phyloP scores from a whole-genome alignment of 1,140 invertebrate genomes.

The Sesamia nonagrioides region DNA sequence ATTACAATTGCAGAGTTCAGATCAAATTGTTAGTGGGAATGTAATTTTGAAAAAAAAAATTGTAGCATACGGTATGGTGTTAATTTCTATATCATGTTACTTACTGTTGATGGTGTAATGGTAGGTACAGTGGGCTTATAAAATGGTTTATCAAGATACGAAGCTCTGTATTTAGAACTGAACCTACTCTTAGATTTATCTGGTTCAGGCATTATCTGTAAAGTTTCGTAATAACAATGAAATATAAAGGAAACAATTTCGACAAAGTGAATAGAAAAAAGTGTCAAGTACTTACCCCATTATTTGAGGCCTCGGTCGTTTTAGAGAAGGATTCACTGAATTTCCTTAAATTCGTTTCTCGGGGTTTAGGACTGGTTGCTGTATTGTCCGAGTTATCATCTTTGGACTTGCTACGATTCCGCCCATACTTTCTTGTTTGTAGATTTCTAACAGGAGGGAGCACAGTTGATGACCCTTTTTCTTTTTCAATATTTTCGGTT shows the following conservation, averaged over 20 bases:
- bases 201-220: conserved; percentile 79
- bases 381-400: conserved; percentile 52
- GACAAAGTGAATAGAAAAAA: neutral
- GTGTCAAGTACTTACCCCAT: conserved; percentile 74
- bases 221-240: conserved; percentile 58
- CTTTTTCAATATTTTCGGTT: conserved; percentile 55
- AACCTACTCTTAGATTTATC: conserved; percentile 83
- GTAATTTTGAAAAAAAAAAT: conserved; percentile 43
- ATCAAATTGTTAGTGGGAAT: conserved; percentile 1
- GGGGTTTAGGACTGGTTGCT: conserved; percentile 63
- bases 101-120: conserved; percentile 86
- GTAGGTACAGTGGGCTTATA: conserved; percentile 86
- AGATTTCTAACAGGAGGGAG: conserved; percentile 74
- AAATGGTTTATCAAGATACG: conserved; percentile 80
- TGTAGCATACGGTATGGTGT: neutral
- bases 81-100: conserved; percentile 62
- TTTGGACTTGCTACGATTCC: conserved; percentile 63
- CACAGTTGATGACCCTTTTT: conserved; percentile 57
- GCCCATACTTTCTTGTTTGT: conserved; percentile 74
- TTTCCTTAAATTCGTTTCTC: conserved; percentile 71
- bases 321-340: conserved; percentile 78
- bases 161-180: conserved; percentile 85
- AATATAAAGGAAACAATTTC: conserved; percentile 8
- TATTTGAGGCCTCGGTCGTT: conserved; percentile 77
- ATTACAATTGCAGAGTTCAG: neutral